Evolutionary conservation across 2,888 invertebrate genomes (phyloP), one percentile per base, ranked within the genome.

Genomic region (Cerceris rybyensis): DNA sequence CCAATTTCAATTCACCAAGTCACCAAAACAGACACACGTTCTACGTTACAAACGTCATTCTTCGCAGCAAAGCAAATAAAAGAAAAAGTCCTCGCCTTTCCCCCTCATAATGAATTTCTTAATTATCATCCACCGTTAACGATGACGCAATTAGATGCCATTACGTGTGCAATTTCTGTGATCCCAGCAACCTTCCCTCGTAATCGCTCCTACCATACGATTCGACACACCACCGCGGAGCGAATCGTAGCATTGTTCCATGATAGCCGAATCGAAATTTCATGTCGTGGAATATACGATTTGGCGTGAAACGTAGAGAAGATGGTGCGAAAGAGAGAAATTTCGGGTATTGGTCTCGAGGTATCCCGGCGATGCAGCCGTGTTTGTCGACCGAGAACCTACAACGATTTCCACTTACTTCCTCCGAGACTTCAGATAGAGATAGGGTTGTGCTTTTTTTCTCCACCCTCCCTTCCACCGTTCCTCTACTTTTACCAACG

Each of bases 321-420:
- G 55, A 39, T 54, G 61, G 59, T 69, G n/a, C 16, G 28, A 52
- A 52, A 14, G 70, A 58, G 49, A 50, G 60, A 80, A 77, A 78
- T 86, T 80, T 78, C 58, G 80, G 64, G 61, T 70, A 74, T 80
- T 55, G 78, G 67, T 59, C 65, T 60, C 55, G 50, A 59, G 64
- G 58, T 65, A 72, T 42, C 63, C 16, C 59, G 16, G 64, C 67
- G 57, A 78, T 80, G 77, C 78, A 74, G 71, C 78, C 78, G 77
- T 82, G 83, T 87, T 87, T 86, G 84, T 76, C 77, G 80, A 78
- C 72, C 70, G 67, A 77, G 73, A 79, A 84, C 83, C 85, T 89
- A 90, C 90, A 90, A 72, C 87, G 88, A 88, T 90, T 90, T 87
- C 86, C 88, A 90, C 90, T 90, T 90, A 90, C 84, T 87, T 85